Conservation (phyloP, 2,113 vertebrate genomes). For the Lampris megalopsis region DNA sequence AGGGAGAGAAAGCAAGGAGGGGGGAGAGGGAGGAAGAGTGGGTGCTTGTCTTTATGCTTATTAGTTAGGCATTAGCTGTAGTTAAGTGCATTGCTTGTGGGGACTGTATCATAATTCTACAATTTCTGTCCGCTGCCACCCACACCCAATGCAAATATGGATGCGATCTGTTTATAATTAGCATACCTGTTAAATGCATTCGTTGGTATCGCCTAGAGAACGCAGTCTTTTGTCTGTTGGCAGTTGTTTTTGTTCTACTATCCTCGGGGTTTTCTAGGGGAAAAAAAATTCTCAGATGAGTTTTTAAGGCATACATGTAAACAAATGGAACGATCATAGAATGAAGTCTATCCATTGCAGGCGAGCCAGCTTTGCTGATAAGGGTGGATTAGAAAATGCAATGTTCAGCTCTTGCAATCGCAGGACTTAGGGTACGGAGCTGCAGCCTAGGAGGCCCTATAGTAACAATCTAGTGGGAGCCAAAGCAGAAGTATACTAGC, state of each 20-base stretch:
- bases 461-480: constrained; percentile 72
- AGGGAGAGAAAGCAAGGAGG: constrained; percentile 24
- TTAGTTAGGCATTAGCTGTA: constrained; percentile 67
- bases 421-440: constrained; percentile 30
- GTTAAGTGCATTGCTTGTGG: constrained; percentile 65
- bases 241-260: constrained; percentile 48
- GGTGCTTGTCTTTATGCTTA: constrained; percentile 60
- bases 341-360: background rate
- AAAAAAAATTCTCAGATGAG: constrained; percentile 31
- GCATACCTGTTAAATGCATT: constrained; percentile 73
- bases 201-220: constrained; percentile 60
- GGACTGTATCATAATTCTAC: constrained; percentile 63
- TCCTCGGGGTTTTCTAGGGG: constrained; percentile 32
- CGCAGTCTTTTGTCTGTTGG: constrained; percentile 52
- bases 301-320: constrained; percentile 44
- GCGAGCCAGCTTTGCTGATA: constrained; percentile 23
- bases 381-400: constrained; percentile 18
- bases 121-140: constrained; percentile 64
- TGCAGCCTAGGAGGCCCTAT: constrained; percentile 61
- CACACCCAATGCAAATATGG: constrained; percentile 70
- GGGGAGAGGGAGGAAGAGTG: constrained; percentile 33
- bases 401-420: constrained; percentile 34
- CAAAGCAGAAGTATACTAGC: constrained; percentile 70
- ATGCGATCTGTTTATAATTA: constrained; percentile 71
- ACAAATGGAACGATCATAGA: constrained; percentile 37